phyloP scores from a whole-genome alignment of 1,140 invertebrate genomes.

The Orius insidiosus region DNA sequence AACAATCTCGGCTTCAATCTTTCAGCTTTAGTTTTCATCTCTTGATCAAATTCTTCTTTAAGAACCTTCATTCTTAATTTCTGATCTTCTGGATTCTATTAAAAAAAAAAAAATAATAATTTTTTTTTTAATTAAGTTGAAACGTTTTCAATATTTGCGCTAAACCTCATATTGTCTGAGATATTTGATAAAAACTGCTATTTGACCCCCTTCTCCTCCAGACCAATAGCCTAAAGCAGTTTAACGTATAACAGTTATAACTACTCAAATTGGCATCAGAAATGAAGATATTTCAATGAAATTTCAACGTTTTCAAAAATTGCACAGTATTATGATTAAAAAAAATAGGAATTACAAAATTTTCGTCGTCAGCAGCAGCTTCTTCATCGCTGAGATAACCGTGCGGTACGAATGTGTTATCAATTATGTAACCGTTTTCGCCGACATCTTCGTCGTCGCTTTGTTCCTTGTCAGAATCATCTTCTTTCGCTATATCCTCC shows the following conservation, averaged over 20 bases:
- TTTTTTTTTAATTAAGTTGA: conserved; percentile 1
- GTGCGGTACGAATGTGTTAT: conserved; percentile 94
- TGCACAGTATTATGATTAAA: too few relatives aligned
- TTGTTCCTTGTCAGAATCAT: conserved; percentile 59
- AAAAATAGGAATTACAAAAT: too few relatives aligned
- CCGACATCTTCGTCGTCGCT: conserved; percentile 59
- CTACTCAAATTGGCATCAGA: too few relatives aligned
- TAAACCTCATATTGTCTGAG: too few relatives aligned
- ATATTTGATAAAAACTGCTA: too few relatives aligned
- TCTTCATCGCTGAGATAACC: conserved; percentile 84
- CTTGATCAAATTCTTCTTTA: conserved; percentile 66
- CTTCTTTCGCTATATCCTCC: conserved; percentile 58
- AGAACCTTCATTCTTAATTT: conserved; percentile 62
- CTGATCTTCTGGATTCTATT: conserved; percentile 53
- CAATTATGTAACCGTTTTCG: conserved; percentile 16
- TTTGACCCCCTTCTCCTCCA: too few relatives aligned
- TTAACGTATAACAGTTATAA: too few relatives aligned
- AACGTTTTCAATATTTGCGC: conserved; percentile 3
- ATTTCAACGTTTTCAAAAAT: too few relatives aligned
- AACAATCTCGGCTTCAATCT: conserved; percentile 66
- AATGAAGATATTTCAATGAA: too few relatives aligned
- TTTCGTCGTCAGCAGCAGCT: conserved; percentile 50
- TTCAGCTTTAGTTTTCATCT: conserved; percentile 66
- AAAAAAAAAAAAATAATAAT: conserved; percentile 20
- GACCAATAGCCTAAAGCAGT: too few relatives aligned